Base-by-base conservation (phyloP, 2,113 vertebrate species). In the Odontesthes bonariensis region DNA sequence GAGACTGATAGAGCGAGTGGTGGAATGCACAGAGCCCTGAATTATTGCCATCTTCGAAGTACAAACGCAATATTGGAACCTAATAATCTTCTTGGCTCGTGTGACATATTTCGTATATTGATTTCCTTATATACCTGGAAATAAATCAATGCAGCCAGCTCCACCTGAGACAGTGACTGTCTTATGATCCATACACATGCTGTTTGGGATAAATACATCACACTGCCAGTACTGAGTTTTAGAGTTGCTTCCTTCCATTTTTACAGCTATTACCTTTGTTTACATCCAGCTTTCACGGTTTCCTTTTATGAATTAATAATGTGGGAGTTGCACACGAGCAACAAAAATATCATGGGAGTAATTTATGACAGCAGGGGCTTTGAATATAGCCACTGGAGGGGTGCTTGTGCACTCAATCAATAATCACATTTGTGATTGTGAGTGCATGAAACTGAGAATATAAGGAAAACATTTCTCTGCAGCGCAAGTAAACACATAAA, bases 51-150 rank as follows among this genome's bases (percentile, higher is more conserved):
- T 51, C 49, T 47, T 61, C 42, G 51, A 75, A 72, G 60, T 47
- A 33, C 64, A 70, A 51, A 75, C 49, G 49, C 47, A 52, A 65
- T 69, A 69, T 44, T 56, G 68, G 73, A 73, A 69, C 23, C 35
- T 62, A 32, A 12, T 19, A 19, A 46, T 75, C 42, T 40, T 11
- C 11, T 44, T 46, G 20, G 63, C 46, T 60, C 40, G 22, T 46
- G 10, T 40, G 69, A 73, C 57, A 75, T 75, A 69, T 72, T 83
- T 51, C 64, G 70, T 23, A 20, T 76, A 79, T 75, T 79, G 81
- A 84, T 79, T 83, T 65, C 22, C 4, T 60, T 33, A 61, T 8
- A 49, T 69, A 58, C 23, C n/a, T 61, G 42, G 42, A 81, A 69
- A 78, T 42, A 62, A 54, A 71, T 69, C 66, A n/a, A 7, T 47